Base-by-base conservation (phyloP, 92 coral and sea anemone genomes). In the Plumapathes pennacea region DNA sequence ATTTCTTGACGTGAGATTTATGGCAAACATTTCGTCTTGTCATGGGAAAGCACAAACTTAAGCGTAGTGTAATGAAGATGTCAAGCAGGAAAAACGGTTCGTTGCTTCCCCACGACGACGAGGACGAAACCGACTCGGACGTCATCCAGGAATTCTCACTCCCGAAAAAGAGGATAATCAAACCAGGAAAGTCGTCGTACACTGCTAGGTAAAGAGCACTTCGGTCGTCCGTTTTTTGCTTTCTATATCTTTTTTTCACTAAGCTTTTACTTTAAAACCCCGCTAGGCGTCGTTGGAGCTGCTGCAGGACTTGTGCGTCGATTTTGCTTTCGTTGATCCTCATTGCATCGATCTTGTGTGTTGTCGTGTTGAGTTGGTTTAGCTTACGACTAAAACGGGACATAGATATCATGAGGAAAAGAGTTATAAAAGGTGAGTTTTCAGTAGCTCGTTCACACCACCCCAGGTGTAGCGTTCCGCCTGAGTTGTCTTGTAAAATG, bases 301-400 rank as follows among this genome's bases (percentile, higher is more conserved):
- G 95, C 47, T 87, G 95, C 62, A 57, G 95, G 25, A 85, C 88
- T 5, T 87, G 95, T 63, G 95, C 95, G 0, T 87, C 95, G 3
- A 79, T 87, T 10, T 60, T 87, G 59, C 72, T 87, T 10, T 82
- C 89, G 1, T 75, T 87, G 4, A 85, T 87, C 8, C 89, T 87
- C 25, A 87, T 87, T 0, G 95, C 95, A 6, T 87, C 95, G 13
- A 67, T 87, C 42, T 56, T 87, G 26, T 82, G 89, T 66, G 95
- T 87, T 25, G 72, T 87, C 33, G 95, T 87, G 1, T 69, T 87
- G 42, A 89, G 95, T 12, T 87, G 95, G 95, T 87, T 82, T 49
- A 87, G 89, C 41, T 50, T 87, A 18, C 72, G 95, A n/a, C 77
- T 87, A 25, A 87, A 82, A 46, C 85, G 95, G 30, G 95, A 87